phyloP scores from a whole-genome alignment of 2,888 invertebrate genomes.

The Sarcophaga caerulescens region DNA sequence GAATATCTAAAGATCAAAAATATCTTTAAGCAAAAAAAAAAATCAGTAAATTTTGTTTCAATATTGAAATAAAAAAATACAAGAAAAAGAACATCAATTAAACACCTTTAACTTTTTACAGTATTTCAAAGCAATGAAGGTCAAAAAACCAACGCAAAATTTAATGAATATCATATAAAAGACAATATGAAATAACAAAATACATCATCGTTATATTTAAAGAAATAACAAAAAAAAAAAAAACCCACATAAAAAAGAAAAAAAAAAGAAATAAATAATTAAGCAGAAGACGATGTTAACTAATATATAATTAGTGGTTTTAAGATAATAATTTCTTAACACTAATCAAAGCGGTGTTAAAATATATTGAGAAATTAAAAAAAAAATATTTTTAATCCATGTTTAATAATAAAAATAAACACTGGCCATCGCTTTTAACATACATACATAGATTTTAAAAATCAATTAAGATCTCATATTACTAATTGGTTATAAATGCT shows the following conservation, averaged over 20 bases:
- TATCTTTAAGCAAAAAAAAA: slow-evolving; percentile 20
- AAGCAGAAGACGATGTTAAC: slow-evolving; percentile 16
- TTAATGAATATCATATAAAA: slow-evolving; percentile 22
- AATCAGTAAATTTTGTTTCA: slow-evolving; percentile 8
- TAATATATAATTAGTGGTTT: slow-evolving; percentile 40
- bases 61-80: not conserved
- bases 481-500: too few species aligned
- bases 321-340: not conserved
- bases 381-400: not conserved
- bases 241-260: slow-evolving; percentile 47
- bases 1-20: not conserved
- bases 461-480: too few species aligned
- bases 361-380: too few species aligned
- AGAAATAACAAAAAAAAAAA: slow-evolving; percentile 5
- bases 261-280: slow-evolving; percentile 13
- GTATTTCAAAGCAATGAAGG: slow-evolving; percentile 59
- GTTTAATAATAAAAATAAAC: not conserved
- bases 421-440: too few species aligned
- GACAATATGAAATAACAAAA: slow-evolving; percentile 15
- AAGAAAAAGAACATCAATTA: slow-evolving; percentile 4
- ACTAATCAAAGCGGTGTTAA: not conserved
- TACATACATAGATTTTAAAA: too few species aligned
- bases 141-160: slow-evolving; percentile 64
- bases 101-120: slow-evolving; percentile 44
- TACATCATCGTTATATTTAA: slow-evolving; percentile 30